These are phyloP conservation scores for Hirtodrosophila alboralis DNA, from an alignment of 2,888 invertebrate genomes.

Conservation along the genomic window DNA sequence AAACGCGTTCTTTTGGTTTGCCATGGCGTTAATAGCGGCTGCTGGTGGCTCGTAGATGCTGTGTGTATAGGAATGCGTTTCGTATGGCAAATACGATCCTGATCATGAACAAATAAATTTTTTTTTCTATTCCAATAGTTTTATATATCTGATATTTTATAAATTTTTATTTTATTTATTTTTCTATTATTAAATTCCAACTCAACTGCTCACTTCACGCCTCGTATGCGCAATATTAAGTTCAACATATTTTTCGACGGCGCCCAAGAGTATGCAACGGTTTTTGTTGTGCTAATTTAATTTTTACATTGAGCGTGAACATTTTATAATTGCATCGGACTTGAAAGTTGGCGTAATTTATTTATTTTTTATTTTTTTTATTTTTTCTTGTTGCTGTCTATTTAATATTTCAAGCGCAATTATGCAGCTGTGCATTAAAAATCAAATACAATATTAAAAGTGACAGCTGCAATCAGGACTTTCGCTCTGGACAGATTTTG, in stretches of 20 bases:
- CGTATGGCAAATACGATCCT: too few species aligned
- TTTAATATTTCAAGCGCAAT: conserved; percentile 71
- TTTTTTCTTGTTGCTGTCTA: conserved; percentile 20
- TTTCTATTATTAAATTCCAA: too few species aligned
- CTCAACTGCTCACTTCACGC: conserved; percentile 28
- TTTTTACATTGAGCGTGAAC: conserved; percentile 14
- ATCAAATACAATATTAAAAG: conserved; percentile 71
- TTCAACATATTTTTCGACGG: conserved; percentile 26
- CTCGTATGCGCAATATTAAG: conserved; percentile 49
- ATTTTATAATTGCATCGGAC: conserved; percentile 43
- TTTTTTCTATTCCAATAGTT: too few species aligned
- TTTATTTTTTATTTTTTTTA: too few species aligned
- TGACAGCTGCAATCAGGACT: conserved; percentile 75
- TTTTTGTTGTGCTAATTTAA: conserved; percentile 25
- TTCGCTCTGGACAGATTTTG: conserved; percentile 2
- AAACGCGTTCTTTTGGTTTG: conserved; percentile 31
- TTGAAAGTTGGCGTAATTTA: too few species aligned
- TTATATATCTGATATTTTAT: too few species aligned
- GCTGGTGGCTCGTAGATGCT: too few species aligned
- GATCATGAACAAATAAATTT: too few species aligned
- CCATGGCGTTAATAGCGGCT: conserved; percentile 26
- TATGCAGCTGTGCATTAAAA: conserved; percentile 74
- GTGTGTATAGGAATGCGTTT: too few species aligned
- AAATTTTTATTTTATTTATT: too few species aligned
- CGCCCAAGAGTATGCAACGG: conserved; percentile 54